Evolutionary conservation across 2,888 invertebrate genomes (phyloP).

Genomic region (Spodoptera littoralis): DNA sequence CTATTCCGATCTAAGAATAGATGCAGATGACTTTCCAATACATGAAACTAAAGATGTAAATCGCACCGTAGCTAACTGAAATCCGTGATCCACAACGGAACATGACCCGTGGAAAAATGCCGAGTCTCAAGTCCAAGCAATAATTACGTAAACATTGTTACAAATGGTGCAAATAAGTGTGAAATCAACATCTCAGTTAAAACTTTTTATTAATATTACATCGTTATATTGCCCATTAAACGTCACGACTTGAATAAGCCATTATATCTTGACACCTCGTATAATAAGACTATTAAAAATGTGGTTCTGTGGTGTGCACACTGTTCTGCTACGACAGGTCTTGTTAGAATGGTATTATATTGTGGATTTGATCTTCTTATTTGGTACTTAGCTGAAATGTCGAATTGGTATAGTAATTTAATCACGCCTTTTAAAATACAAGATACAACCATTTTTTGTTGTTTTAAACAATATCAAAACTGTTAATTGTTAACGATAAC

Average conservation of each 20-base stretch:
- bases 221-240: slow-evolving; percentile 21
- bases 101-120: neutral
- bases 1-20: no score
- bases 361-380: no score
- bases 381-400: no score
- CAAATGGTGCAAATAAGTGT: slow-evolving; percentile 30
- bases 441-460: no score
- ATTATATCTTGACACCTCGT: slow-evolving; percentile 5
- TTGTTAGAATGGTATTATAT: neutral
- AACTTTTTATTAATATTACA: slow-evolving; percentile 19
- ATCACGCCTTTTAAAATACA: no score
- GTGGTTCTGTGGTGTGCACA: neutral
- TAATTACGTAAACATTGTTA: slow-evolving; percentile 20
- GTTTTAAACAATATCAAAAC: no score
- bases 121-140: slow-evolving; percentile 10
- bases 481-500: no score
- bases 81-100: no score
- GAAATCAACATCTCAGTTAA: slow-evolving; percentile 29
- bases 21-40: no score
- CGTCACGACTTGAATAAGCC: slow-evolving; percentile 28
- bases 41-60: no score
- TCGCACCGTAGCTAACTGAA: no score
- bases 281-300: neutral
- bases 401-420: no score
- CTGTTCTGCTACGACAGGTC: neutral